phyloP scores from a whole-genome alignment of 2,888 invertebrate species.

The Auanema sp. region DNA sequence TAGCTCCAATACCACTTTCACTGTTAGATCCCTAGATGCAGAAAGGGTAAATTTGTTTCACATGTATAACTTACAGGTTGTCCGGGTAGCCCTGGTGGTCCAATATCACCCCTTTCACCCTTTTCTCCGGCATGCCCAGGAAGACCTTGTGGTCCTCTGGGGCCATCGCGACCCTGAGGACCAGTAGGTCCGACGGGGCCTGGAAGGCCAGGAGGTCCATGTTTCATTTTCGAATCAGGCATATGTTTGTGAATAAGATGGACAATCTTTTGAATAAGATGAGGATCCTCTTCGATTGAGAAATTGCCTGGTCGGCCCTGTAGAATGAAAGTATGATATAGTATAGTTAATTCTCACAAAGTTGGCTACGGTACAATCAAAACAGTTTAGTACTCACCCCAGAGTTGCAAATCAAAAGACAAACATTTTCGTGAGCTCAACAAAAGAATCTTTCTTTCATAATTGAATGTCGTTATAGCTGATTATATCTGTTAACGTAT shows the following conservation, averaged over 20 bases:
- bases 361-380: constrained; percentile 4
- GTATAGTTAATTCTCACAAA: no score
- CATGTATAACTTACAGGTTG: constrained; percentile 36
- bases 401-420: no score
- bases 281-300: constrained; percentile 20
- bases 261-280: constrained; percentile 36
- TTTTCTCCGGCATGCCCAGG: constrained; percentile 59
- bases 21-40: neutral
- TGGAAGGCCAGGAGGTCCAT: constrained; percentile 41
- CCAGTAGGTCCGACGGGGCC: constrained; percentile 45
- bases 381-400: neutral
- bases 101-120: constrained; percentile 61
- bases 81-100: constrained; percentile 57
- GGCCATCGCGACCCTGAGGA: constrained; percentile 15
- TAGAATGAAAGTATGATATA: constrained; percentile 11
- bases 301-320: constrained; percentile 28
- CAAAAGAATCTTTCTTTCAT: constrained; percentile 10
- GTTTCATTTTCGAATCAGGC: constrained; percentile 29
- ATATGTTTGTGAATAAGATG: constrained; percentile 43
- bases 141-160: constrained; percentile 54
- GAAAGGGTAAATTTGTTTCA: no score
- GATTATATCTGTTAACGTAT: constrained; percentile 22
- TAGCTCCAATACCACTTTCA: neutral
- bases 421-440: no score
- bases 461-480: neutral